Evolutionary conservation across 2,113 vertebrate genomes (phyloP), one percentile per base, ranked within the genome.

Genomic region (Nyctibius bracteatus): DNA sequence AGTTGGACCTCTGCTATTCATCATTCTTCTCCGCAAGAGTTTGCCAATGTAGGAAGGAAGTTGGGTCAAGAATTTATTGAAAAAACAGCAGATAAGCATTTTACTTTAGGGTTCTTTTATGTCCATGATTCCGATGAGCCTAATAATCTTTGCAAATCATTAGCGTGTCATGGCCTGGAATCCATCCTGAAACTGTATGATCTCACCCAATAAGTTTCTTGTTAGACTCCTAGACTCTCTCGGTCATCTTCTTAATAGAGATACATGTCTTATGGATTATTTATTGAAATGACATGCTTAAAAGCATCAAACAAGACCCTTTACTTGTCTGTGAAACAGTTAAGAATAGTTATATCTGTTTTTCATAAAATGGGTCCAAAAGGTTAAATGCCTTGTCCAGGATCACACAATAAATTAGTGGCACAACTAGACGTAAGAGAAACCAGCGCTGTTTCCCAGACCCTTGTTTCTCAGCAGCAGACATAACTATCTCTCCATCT

Each of bases 171-270:
- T 58, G 75, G 80, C 73, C 54, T 46, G 68, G 66, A 83, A 95
- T 92, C 88, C 81, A 87, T 75, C 91, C 92, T 89, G 86, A 91
- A 94, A 79, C 24, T 65, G 52, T 57, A 86, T 94, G 80, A 94
- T 92, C 80, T 96, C 96, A 96, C 88, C 80, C 81, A 84, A 86
- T 94, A 94, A 92, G 86, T 93, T 93, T 92, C 73, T 92, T 63
- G 25, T 94, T 90, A 74, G 81, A 54, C n/a, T 96, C 66, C 27
- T 59, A 72, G 77, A 59, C 82, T 92, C 19, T 70, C 24, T 78
- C 0, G 0, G n/a, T 67, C 86, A 87, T 92, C 94, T 83, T 88
- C 75, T 90, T 93, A 81, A 84, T 79, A 92, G 54, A 81, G 86
- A 91, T 94, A 75, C 35, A 37, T 41, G 49, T 93, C 72, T 91